Evolutionary conservation across 2,797 vertebrate species (phyloP), one percentile per base, ranked within the genome.

Genomic region (Bradypus variegatus): DNA sequence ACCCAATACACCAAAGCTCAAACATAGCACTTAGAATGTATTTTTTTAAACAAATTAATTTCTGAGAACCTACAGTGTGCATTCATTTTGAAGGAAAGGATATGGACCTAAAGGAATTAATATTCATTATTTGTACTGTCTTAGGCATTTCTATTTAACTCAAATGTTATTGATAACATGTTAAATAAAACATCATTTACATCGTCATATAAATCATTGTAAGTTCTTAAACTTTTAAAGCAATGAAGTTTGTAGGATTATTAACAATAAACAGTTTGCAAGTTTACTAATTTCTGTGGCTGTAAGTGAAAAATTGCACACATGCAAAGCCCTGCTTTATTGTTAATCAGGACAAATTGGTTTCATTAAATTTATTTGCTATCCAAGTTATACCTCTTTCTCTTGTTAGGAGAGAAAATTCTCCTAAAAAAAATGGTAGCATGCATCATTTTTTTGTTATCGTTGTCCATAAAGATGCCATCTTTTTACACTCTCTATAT

Each of bases 101-200:
- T 90, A 58, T 12, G 29, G 48, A 7, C 41, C 77, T 82, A 18
- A 78, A 77, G 15, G 58, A 8, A 45, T 23, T 48, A 77, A 55
- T 79, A 23, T 80, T 58, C 19, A 9, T 69, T 90, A 84, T 79
- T 82, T 33, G 62, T 78, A 18, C 29, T 67, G 38, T 55, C 89
- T 86, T 82, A 78, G 64, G 31, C 58, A 69, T 91, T 93, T 92
- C 65, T 80, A 0, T 93, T 88, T 94, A 90, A 58, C 83, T 92
- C 50, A 84, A 18, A 75, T 65, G 53, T 79, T 58, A 62, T 36
- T 84, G 29, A 67, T 6, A 79, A 41, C 9, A 21, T 64, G 25
- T 76, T 29, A 70, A 76, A 78, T 29, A 70, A 81, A 78, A 36
- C 33, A 91, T 50, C 19, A 23, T 72, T 85, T 55, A 53, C 33